phyloP scores from a whole-genome alignment of 2,113 vertebrate genomes.

The Phalacrocorax carbo region DNA sequence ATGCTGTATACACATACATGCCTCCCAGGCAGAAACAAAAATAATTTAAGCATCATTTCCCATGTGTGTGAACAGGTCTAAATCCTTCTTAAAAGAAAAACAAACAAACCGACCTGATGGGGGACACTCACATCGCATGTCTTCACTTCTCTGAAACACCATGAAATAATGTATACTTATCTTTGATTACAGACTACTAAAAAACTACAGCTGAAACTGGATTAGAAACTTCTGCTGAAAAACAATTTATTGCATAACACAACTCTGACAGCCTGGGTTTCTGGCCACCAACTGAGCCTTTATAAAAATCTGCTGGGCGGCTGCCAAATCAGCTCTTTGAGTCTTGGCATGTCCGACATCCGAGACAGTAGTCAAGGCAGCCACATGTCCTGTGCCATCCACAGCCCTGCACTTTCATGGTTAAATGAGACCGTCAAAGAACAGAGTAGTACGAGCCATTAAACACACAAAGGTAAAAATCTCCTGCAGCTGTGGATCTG shows the following conservation, averaged over 20 bases:
- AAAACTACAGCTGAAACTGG: conserved; percentile 67
- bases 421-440: not conserved
- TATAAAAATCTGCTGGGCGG: conserved; percentile 76
- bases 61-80: not conserved
- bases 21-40: not conserved
- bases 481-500: not conserved
- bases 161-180: conserved; percentile 63
- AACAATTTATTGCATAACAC: conserved; percentile 74
- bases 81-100: conserved; percentile 1
- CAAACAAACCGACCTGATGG: not conserved
- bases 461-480: not conserved
- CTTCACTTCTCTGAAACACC: conserved; percentile 42
- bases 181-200: conserved; percentile 61
- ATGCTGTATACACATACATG: not conserved
- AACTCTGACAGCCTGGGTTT: conserved; percentile 71
- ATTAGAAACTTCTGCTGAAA: conserved; percentile 75
- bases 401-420: not conserved
- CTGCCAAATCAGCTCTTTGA: conserved; percentile 76
- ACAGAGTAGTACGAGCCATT: not conserved
- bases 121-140: not conserved
- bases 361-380: conserved; percentile 66
- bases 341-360: conserved; percentile 63
- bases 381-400: conserved; percentile 51
- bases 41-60: not conserved
- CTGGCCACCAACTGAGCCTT: conserved; percentile 75